phyloP scores from a whole-genome alignment of 2,113 vertebrate species.

The Crotalus tigris region DNA sequence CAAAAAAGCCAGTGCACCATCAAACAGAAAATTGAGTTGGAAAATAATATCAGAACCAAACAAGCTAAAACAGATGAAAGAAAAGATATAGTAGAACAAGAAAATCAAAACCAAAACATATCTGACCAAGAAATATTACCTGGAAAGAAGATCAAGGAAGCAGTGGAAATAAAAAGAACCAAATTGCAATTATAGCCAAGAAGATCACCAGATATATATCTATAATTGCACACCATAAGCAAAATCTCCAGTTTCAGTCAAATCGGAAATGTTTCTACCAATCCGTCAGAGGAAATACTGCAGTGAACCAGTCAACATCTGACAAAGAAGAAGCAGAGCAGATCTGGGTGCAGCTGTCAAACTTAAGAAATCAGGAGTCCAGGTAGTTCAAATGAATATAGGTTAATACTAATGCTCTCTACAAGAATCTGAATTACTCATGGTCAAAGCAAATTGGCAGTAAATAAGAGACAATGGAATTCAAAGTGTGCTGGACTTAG shows the following conservation, averaged over 20 bases:
- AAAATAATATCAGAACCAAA: not conserved
- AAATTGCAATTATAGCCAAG: not conserved
- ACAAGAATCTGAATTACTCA: not conserved
- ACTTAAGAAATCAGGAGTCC: not conserved
- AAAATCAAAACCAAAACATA: not conserved
- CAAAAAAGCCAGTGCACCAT: not conserved
- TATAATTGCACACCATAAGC: not conserved
- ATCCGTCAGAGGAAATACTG: not conserved
- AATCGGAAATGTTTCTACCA: not conserved
- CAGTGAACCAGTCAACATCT: not conserved
- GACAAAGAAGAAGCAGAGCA: not conserved
- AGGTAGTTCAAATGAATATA: not conserved
- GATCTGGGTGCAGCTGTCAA: not conserved
- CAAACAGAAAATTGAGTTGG: not conserved
- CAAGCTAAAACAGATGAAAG: not conserved
- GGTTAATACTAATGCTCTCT: not conserved
- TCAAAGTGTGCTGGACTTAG: not conserved
- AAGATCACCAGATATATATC: not conserved
- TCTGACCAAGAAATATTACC: not conserved
- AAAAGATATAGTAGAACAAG: not conserved
- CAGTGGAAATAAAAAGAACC: not conserved
- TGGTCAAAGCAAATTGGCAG: not conserved
- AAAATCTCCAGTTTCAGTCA: not conserved
- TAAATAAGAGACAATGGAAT: not conserved
- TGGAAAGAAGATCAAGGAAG: not conserved